phyloP scores from a whole-genome alignment of 2,888 invertebrate genomes.

The Scaptomyza tumidula region DNA sequence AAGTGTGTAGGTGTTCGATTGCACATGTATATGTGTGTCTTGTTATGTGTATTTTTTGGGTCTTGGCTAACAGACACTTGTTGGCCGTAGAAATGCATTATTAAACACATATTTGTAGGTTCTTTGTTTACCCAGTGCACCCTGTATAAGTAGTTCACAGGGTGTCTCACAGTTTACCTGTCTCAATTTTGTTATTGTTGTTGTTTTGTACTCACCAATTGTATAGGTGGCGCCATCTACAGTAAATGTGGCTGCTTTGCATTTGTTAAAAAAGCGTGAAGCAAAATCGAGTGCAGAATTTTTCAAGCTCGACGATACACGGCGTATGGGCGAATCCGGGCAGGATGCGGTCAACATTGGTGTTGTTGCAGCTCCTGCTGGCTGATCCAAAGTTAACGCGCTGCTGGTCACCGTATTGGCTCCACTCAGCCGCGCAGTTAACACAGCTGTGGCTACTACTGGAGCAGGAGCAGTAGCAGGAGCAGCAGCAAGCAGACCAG shows the following conservation, averaged over 20 bases:
- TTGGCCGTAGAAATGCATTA: constrained; percentile 40
- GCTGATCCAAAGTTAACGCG: constrained; percentile 44
- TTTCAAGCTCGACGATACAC: constrained; percentile 83
- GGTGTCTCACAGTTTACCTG: neutral
- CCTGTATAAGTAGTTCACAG: neutral
- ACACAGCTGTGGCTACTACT: constrained; percentile 47
- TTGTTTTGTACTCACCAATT: constrained; percentile 87
- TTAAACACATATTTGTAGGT: too few species aligned
- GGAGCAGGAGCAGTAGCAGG: neutral
- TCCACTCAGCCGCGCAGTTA: constrained; percentile 62
- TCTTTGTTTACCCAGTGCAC: neutral
- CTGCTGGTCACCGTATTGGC: constrained; percentile 58
- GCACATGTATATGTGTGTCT: neutral
- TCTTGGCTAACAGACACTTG: constrained; percentile 61
- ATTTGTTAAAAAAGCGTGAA: constrained; percentile 90
- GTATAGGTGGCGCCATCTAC: constrained; percentile 94
- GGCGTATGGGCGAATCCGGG: constrained; percentile 82
- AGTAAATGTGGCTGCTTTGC: constrained; percentile 94
- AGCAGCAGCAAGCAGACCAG: neutral
- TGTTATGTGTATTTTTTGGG: neutral
- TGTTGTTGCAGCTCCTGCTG: constrained; percentile 15
- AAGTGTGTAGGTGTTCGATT: constrained; percentile 8
- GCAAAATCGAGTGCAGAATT: constrained; percentile 83
- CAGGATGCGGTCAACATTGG: constrained; percentile 72
- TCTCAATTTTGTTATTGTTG: neutral